Evolutionary conservation across 2,797 vertebrate species (phyloP), one percentile per base, ranked within the genome.

Genomic region (Heterohyrax brucei): DNA sequence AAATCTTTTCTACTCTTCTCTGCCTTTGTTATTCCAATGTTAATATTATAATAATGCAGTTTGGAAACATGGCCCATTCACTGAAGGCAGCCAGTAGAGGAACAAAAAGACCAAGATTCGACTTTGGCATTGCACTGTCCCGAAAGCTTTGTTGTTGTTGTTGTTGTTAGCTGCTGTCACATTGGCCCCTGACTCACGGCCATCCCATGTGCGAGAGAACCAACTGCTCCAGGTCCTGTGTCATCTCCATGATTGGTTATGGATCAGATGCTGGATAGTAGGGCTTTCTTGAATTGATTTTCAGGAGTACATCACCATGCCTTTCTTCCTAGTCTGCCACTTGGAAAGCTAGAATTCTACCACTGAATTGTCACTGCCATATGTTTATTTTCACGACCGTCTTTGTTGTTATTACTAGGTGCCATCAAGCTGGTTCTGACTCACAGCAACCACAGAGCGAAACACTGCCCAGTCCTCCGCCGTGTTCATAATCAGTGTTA

Each of bases 1-100:
- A 91, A 94, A 80, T 89, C 10, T 13, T 89, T 92, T 64, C 76
- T 84, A 24, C 44, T 87, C 39, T 77, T 73, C 44, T 89, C 33
- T 68, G 81, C 91, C 72, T 28, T 8, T 5, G 61, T 0, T 10
- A 94, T 33, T 68, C 4, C 26, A 87, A 90, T 30, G 22, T 39
- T 39, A 66, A 73, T 39, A 75, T 70, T 81, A 39, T 77, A 95
- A 84, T 1, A 21, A 89, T 2, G 8, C 26, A 39, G 44, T 12
- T 70, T 18, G 78, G n/a, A 91, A 81, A 70, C 8, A 70, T 2
- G 64, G 28, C 5, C 19, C 56, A n/a, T 73, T 66, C 61, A 22
- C 13, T 92, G 10, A 56, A 26, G 48, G 26, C 4, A 90, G 22
- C 77, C 4, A 70, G 19, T 22, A 53, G 28, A 91, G 16, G 26